Evolutionary conservation across 2,797 vertebrate species (phyloP), one percentile per base, ranked within the genome.

Genomic region (Philypnodon macrostomus): DNA sequence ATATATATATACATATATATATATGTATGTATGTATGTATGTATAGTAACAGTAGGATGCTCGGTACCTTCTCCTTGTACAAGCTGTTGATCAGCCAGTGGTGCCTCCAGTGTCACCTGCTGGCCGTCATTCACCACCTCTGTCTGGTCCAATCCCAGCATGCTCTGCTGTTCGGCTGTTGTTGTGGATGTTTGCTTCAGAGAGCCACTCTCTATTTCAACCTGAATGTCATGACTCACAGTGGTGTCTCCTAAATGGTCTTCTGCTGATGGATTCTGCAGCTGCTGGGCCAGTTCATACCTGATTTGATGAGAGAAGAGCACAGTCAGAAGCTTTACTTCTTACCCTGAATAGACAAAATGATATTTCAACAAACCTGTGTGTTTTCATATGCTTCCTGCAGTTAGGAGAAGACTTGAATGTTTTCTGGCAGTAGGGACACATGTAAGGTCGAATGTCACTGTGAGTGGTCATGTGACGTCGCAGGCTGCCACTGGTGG

Each of bases 381-480:
- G 97, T 2, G 96, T 99, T 78, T 97, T 99, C 96, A 99, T 98
- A 84, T 99, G 97, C 64, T 98, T 99, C 80, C 96, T 94, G 84
- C 97, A 99, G 75, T 98, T 99, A 4, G 97, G 90, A 0, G 95
- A 95, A 0, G 96, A 98, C 88, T 99, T 99, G 75, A 99, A 99
- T 2, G 96, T 98, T 75, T 98, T 98, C 70, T 99, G 96, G 84
- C 97, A 99, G 81, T 98, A 99, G 0, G 97, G 97, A 65, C 97
- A 99, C 96, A 98, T 98, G 63, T 96, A 99, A 0, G 97, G 96
- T 3, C 96, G 90, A 4, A 95, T 82, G 75, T 97, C 95, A 3
- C 94, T 99, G 73, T 99, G 97, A 30, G 95, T 98, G 10, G 94
- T 95, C 95, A 94, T 98, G 68, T 99, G 97, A 11, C 96, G 90